Percentiles rank a stretch among this genome's conserved stretches.
These are phyloP conservation scores for Mimumesa dahlbomi DNA, from an alignment of 2,888 invertebrate genomes.

Conservation along the genomic window DNA sequence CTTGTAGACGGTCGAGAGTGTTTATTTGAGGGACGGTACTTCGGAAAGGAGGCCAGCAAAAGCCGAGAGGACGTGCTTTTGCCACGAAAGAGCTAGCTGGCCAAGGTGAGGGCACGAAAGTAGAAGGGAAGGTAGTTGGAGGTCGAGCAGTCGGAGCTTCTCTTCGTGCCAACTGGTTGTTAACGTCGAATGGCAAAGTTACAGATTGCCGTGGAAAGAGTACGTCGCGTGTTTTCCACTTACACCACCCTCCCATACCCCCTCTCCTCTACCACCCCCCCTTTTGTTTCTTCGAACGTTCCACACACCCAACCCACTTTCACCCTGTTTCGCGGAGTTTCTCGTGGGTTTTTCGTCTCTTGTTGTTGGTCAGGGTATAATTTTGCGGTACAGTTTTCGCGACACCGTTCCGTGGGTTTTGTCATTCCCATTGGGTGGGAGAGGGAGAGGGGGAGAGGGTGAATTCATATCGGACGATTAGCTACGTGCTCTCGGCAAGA, in stretches of 20 bases:
- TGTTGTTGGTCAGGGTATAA: too few species aligned
- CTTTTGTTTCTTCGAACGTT: too few species aligned
- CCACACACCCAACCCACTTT: too few species aligned
- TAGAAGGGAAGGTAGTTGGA: constrained; percentile 37
- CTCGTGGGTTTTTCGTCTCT: too few species aligned
- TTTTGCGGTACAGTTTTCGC: too few species aligned
- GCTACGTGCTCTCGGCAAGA: too few species aligned
- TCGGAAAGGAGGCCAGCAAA: constrained; percentile 33
- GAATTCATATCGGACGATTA: too few species aligned
- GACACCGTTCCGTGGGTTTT: too few species aligned
- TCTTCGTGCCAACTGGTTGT: constrained; percentile 63
- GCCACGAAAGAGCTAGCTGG: background rate
- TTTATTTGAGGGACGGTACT: constrained; percentile 59
- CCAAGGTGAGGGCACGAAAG: background rate
- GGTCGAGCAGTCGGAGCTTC: constrained; percentile 51
- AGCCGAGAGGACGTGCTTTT: constrained; percentile 14
- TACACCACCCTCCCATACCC: background rate
- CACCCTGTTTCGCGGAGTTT: too few species aligned
- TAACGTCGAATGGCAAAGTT: constrained; percentile 71
- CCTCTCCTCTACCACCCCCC: background rate
- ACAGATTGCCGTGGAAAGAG: constrained; percentile 68
- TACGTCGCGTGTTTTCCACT: constrained; percentile 40
- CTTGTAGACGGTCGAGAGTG: constrained; percentile 42
- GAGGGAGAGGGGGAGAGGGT: too few species aligned
- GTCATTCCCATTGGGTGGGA: too few species aligned